phyloP scores from a whole-genome alignment of 1,140 invertebrate species.

The Vanessa atalanta region DNA sequence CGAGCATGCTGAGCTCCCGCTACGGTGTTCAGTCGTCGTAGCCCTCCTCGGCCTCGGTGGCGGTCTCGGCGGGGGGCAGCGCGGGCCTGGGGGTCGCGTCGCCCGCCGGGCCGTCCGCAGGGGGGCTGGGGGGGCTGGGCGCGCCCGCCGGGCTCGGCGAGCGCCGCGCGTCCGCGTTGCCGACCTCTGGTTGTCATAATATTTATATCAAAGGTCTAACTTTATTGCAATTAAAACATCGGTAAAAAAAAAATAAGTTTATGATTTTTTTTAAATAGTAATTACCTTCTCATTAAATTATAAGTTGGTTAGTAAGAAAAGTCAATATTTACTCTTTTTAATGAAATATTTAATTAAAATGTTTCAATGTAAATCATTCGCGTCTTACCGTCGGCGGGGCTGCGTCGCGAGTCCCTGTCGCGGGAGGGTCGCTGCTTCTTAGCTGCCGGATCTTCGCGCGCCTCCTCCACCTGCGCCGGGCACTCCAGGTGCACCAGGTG shows the following conservation, averaged over 20 bases:
- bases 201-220: too few species aligned
- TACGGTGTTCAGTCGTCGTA: conserved; percentile 43
- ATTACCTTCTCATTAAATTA: too few species aligned
- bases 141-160: conserved; percentile 2
- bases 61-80: conserved; percentile 79
- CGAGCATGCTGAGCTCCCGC: neutral
- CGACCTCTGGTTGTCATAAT: neutral
- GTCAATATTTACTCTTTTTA: too few species aligned
- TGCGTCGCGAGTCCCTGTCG: conserved; percentile 20
- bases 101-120: conserved; percentile 11
- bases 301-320: too few species aligned
- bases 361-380: neutral
- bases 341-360: too few species aligned
- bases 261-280: too few species aligned
- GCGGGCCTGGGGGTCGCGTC: conserved; percentile 32
- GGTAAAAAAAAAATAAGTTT: neutral
- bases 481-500: conserved; percentile 99
- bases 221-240: too few species aligned
- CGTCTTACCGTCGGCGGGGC: conserved; percentile 9
- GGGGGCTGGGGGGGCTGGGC: too few species aligned
- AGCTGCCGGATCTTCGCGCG: conserved; percentile 61
- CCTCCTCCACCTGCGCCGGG: conserved; percentile 86
- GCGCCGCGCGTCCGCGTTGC: conserved; percentile 16
- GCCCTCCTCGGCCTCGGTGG: conserved; percentile 81
- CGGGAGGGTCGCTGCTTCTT: conserved; percentile 54